Percentiles rank a stretch among this genome's conserved stretches.
phyloP scores from a whole-genome alignment of 2,888 invertebrate species.

The Dorcus hopei region DNA sequence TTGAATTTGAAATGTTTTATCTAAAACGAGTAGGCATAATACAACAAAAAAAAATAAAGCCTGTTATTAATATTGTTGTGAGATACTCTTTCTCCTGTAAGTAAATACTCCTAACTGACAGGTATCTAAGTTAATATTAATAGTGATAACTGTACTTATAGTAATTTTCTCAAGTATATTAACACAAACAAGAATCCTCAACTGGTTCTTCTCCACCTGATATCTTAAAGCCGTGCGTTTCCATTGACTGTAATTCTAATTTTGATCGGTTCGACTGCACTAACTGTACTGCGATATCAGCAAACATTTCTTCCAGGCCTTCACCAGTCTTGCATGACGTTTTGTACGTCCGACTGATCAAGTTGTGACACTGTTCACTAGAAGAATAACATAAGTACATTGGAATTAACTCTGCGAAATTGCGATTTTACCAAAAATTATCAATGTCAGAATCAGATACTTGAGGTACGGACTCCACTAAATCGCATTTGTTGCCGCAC shows the following conservation, averaged over 20 bases:
- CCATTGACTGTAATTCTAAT: slow-evolving; percentile 75
- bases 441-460: slow-evolving; percentile 87
- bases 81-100: no score
- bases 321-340: slow-evolving; percentile 86
- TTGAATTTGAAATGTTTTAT: no score
- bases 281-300: slow-evolving; percentile 78
- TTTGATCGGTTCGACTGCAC: slow-evolving; percentile 78
- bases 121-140: no score
- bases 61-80: no score
- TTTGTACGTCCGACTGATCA: slow-evolving; percentile 83
- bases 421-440: slow-evolving; percentile 67
- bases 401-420: not conserved
- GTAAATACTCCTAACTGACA: no score
- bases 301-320: slow-evolving; percentile 89
- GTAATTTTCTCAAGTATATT: slow-evolving; percentile 19
- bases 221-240: slow-evolving; percentile 74
- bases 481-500: slow-evolving; percentile 88
- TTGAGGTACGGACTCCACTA: slow-evolving; percentile 61
- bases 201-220: slow-evolving; percentile 57
- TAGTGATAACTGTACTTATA: not conserved
- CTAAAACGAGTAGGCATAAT: no score
- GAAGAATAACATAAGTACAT: slow-evolving; percentile 32
- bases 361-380: slow-evolving; percentile 88
- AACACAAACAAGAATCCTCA: slow-evolving; percentile 53
- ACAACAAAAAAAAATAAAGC: no score